A percentile compares a stretch with the other conserved stretches of the same genome.
Evolutionary conservation across 2,888 invertebrate species (phyloP).

Genomic region (Ormyrus nitidulus): DNA sequence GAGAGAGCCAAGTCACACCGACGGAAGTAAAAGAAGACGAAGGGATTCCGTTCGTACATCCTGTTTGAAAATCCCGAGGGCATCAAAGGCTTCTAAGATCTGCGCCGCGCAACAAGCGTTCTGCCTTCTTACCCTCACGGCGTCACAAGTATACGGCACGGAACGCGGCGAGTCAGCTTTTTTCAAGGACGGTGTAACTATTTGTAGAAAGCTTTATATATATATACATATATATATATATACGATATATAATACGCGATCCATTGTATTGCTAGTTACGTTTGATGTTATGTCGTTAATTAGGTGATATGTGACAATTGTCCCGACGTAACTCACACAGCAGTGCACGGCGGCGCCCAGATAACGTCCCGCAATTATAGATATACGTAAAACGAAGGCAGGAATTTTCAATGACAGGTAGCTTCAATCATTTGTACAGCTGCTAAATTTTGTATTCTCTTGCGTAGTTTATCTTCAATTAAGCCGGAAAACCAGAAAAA

Average conservation of each 20-base stretch:
- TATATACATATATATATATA: constrained; percentile 30
- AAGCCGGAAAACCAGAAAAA: too few species aligned
- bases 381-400: constrained; percentile 58
- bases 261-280: constrained; percentile 67
- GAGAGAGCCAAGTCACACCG: constrained; percentile 56
- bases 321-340: constrained; percentile 41
- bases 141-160: constrained; percentile 41
- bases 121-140: too few species aligned
- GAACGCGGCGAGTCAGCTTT: constrained; percentile 57
- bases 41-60: constrained; percentile 53
- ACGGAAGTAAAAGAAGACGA: constrained; percentile 62
- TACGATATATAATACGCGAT: constrained; percentile 51
- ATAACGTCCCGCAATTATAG: constrained; percentile 69
- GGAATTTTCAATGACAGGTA: constrained; percentile 8
- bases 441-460: not conserved
- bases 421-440: constrained; percentile 51
- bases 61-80: too few species aligned
- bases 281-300: constrained; percentile 71
- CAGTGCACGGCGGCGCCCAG: constrained; percentile 68
- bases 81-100: too few species aligned
- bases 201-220: constrained; percentile 67
- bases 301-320: constrained; percentile 62
- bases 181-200: constrained; percentile 67
- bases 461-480: too few species aligned
- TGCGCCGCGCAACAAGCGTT: too few species aligned